Evolutionary conservation across 2,113 vertebrate species (phyloP), one percentile per base, ranked within the genome.

Genomic region (Chitala chitala): DNA sequence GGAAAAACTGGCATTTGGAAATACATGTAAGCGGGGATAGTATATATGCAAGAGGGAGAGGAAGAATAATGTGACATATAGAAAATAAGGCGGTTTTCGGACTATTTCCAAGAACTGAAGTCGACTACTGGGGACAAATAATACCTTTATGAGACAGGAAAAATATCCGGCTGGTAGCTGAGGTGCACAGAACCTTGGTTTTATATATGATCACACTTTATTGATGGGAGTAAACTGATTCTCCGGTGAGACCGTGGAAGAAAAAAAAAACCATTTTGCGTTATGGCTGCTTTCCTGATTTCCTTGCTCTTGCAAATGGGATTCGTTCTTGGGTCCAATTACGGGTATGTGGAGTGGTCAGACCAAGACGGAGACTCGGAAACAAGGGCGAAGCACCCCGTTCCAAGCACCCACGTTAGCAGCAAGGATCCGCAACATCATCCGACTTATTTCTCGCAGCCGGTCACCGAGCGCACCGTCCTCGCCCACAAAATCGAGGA

Each of bases 401-500:
- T 89, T n/a, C 85, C 86, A 81, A 90, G 87, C 84, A 86, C 87
- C 12, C 87, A 84, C 26, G 82, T 80, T 70, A 77, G 78, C 71
- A 85, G 83, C 82, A 82, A 85, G 80, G 89, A 89, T 82, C 81
- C 77, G 79, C 87, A 77, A 61, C 88, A 90, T 7, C 79, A 82
- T 68, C 83, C 91, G 73, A 87, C 90, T 10, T 77, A 83, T 44
- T 78, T 86, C 82, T 79, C 91, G 83, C 84, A 87, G 73, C 87
- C 89, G 36, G 85, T 90, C 56, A 85, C 90, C 0, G 92, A 92
- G 83, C 90, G 92, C 87, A 78, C 90, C 69, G 84, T 91, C 76
- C 89, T 95, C 83, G 94, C 92, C 83, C 94, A 94, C 86, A 92
- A 92, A 72, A 92, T 97, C 5, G 89, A 93, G 64, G 93, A 94